A percentile compares a stretch with the other conserved stretches of the same genome.
phyloP scores from a whole-genome alignment of 1,140 invertebrate genomes.

The Drosophila tsacasi region DNA sequence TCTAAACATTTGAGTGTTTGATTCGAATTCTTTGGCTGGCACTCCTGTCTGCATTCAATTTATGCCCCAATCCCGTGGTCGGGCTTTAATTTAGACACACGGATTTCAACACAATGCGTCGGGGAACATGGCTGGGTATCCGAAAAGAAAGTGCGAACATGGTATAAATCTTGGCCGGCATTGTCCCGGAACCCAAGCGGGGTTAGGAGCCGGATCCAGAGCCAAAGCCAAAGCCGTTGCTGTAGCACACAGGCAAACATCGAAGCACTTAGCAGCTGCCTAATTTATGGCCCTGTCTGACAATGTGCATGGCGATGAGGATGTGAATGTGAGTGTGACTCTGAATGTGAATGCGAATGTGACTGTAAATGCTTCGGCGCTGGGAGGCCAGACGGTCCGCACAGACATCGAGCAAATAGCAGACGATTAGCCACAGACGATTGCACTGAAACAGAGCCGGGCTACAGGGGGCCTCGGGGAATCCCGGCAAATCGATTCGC shows the following conservation, averaged over 20 bases:
- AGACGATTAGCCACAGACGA: slow-evolving; percentile 77
- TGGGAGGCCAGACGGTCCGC: slow-evolving; percentile 39
- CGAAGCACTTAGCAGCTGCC: slow-evolving; percentile 75
- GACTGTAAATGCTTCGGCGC: slow-evolving; percentile 16
- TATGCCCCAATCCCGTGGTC: slow-evolving; percentile 5
- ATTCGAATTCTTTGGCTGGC: slow-evolving; percentile 12
- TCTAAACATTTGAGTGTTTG: slow-evolving; percentile 8
- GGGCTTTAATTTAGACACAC: slow-evolving; percentile 37
- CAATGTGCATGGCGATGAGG: slow-evolving; percentile 44
- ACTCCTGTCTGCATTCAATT: slow-evolving; percentile 17
- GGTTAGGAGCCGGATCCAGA: slow-evolving; percentile 29
- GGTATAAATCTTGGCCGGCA: slow-evolving; percentile 64
- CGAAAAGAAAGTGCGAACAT: slow-evolving; percentile 66
- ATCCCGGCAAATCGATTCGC: slow-evolving; percentile 34
- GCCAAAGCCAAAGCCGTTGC: slow-evolving; percentile 11
- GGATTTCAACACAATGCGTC: slow-evolving; percentile 23
- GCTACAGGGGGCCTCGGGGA: not conserved
- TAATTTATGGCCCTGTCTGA: slow-evolving; percentile 75
- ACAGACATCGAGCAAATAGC: slow-evolving; percentile 64
- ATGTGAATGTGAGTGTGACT: slow-evolving; percentile 25
- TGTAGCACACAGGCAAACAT: slow-evolving; percentile 51
- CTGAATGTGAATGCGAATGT: slow-evolving; percentile 19
- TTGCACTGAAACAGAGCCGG: slow-evolving; percentile 72
- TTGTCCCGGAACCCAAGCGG: slow-evolving; percentile 26
- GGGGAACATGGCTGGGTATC: slow-evolving; percentile 22